Base-by-base conservation (phyloP, 2,113 vertebrate species). In the Daboia siamensis region DNA sequence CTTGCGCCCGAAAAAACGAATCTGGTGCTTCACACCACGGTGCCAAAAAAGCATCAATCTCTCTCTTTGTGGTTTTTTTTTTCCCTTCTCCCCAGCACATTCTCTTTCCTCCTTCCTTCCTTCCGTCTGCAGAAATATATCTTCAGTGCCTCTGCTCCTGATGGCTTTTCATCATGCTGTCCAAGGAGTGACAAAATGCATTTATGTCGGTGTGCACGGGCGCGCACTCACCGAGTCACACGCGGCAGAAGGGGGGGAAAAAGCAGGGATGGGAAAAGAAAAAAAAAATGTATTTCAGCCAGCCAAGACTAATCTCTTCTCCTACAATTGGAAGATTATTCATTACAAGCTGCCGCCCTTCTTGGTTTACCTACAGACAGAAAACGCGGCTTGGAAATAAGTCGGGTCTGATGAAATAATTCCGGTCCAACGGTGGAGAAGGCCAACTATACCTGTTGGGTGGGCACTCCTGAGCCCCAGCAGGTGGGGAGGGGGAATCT, bases 101-200 rank as follows among this genome's bases (percentile, higher is more conserved):
- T 74, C 15, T 17, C 80, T 86, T 86, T 90, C 69, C 69, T 52
- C 84, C 6, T 21, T 51, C 46, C 5, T 39, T n/a, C 85, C 51
- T 5, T 84, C 64, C 11, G 61, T 29, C 52, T 0, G 0, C 88
- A 44, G 0, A 0, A 89, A 93, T 93, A 90, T 91, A 11, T 93
- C 93, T 55, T 93, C 90, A 94, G 12, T 1, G 12, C 86, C 91
- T 93, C 88, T 21, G 17, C 89, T 80, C 89, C 26, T 0, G 86
- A 92, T 92, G 57, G 2, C 84, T 95, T 95, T 93, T 97, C 97
- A 95, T 96, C 95, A 44, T 46, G 24, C 92, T 96, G 96, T 97
- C 96, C 17, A 96, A n/a, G 29, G 33, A 6, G 94, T 3, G 93
- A 94, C 8, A 94, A 96, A 88, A 48, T 46, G 86, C 1, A 1